Percentiles rank a stretch among this genome's conserved stretches.
Conservation (phyloP, 2,888 invertebrate genomes). For the Adineta ricciae region DNA sequence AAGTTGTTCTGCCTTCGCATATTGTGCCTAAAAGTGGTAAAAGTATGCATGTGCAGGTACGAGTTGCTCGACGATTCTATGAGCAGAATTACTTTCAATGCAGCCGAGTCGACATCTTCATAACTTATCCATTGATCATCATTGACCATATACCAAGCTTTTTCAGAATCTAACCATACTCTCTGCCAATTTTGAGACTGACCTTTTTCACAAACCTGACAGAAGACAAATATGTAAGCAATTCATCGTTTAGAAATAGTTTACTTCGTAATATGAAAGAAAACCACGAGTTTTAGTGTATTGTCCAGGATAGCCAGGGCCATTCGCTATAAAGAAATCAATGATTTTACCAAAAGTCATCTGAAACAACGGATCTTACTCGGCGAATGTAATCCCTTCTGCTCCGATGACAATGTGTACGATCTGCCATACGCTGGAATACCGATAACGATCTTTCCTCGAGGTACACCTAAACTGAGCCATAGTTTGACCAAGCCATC, state of each 20-base stretch:
- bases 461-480: conserved; percentile 18
- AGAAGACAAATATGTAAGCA: background rate
- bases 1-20: conserved; percentile 15
- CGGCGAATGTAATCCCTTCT: background rate
- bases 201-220: conserved; percentile 24
- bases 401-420: background rate
- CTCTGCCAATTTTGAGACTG: conserved; percentile 29
- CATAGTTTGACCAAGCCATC: conserved; percentile 21
- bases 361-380: background rate
- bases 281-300: conserved; percentile 32
- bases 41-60: too few species aligned
- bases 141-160: conserved; percentile 24
- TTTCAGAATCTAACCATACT: conserved; percentile 26
- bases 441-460: conserved; percentile 28
- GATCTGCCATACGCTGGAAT: conserved; percentile 28
- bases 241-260: background rate
- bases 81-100: background rate
- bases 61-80: too few species aligned
- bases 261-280: conserved; percentile 28
- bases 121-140: conserved; percentile 30
- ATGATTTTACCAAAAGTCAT: too few species aligned
- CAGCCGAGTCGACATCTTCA: conserved; percentile 21
- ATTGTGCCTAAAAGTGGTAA: background rate
- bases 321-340: background rate
- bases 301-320: conserved; percentile 31